Evolutionary conservation across 2,113 vertebrate genomes (phyloP).

Genomic region (Gracilinanus agilis): DNA sequence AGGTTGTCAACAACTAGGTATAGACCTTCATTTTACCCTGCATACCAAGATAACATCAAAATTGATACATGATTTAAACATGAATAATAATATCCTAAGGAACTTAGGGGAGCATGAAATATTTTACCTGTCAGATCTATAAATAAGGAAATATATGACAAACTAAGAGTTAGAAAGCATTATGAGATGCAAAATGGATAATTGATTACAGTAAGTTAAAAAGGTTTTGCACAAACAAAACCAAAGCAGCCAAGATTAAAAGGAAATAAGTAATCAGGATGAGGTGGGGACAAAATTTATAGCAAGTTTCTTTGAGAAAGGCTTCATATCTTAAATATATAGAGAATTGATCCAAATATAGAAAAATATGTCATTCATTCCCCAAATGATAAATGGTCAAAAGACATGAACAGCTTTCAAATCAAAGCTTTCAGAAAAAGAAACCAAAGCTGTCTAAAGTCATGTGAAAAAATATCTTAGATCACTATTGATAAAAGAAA

Average conservation of each 20-base stretch:
- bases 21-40: too few relatives aligned
- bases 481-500: not conserved
- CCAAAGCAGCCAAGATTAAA: not conserved
- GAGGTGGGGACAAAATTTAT: not conserved
- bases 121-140: too few relatives aligned
- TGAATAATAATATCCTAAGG: too few relatives aligned
- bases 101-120: too few relatives aligned
- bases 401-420: not conserved
- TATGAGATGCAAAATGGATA: too few relatives aligned
- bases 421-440: not conserved
- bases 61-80: too few relatives aligned
- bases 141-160: too few relatives aligned
- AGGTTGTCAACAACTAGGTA: too few relatives aligned
- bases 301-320: not conserved
- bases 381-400: not conserved
- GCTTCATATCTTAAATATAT: not conserved
- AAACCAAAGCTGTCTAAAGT: not conserved
- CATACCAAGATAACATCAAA: too few relatives aligned
- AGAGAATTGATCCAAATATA: not conserved
- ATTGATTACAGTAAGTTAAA: not conserved
- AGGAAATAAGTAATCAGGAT: not conserved
- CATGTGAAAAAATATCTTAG: not conserved
- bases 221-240: not conserved
- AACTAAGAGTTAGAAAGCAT: too few relatives aligned
- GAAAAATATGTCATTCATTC: not conserved